phyloP scores from a whole-genome alignment of 2,113 vertebrate genomes.

The Cyrtonyx montezumae region DNA sequence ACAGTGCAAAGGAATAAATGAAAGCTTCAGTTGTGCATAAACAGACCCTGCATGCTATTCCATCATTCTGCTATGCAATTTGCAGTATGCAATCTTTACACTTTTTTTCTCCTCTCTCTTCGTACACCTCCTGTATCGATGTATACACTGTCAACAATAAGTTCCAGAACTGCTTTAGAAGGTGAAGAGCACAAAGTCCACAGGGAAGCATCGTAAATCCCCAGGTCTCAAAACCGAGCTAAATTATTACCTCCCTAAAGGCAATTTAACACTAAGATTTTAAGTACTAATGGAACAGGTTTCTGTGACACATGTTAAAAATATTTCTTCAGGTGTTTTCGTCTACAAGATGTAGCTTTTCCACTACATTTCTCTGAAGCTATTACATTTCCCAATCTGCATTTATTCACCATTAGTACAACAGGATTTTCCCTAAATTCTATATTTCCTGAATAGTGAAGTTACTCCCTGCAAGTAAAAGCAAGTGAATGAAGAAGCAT shows the following conservation, averaged over 20 bases:
- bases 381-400: background rate
- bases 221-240: background rate
- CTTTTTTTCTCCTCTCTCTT: background rate
- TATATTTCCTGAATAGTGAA: background rate
- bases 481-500: background rate
- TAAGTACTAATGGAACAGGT: background rate
- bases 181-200: background rate
- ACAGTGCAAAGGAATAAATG: background rate
- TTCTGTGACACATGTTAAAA: no score
- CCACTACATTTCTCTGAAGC: background rate
- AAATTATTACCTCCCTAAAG: background rate
- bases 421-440: background rate
- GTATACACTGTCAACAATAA: background rate
- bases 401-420: background rate
- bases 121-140: background rate
- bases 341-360: background rate
- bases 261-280: background rate
- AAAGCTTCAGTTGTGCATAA: background rate
- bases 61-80: background rate
- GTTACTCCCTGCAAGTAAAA: background rate
- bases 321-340: no score
- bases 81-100: background rate
- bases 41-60: background rate
- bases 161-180: background rate
- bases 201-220: fast-evolving